A percentile compares a stretch with the other conserved stretches of the same genome.
Evolutionary conservation across 2,797 vertebrate genomes (phyloP).

Genomic region (Tragopan temminckii): DNA sequence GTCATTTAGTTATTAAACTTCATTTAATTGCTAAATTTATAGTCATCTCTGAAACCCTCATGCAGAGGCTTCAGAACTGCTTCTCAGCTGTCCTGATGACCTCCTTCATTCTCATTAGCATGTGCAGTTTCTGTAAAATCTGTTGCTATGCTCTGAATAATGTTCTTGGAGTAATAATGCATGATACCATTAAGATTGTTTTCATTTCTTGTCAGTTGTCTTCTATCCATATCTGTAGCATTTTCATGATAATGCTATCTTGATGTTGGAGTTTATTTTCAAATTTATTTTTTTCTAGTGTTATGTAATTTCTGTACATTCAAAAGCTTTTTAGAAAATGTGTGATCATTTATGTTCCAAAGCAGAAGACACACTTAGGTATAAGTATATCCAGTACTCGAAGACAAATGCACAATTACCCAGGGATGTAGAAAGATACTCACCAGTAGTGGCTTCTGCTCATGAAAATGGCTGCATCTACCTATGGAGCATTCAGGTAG

Average conservation of each 20-base stretch:
- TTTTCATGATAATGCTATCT: background rate
- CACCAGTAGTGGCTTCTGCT: constrained; percentile 72
- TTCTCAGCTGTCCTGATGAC: background rate
- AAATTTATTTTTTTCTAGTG: background rate
- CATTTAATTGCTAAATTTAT: background rate
- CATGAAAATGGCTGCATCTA: constrained; percentile 74
- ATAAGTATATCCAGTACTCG: accelerated
- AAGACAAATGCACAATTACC: background rate
- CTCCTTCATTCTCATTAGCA: background rate
- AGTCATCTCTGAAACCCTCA: background rate
- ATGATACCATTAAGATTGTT: background rate
- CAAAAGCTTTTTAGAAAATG: background rate
- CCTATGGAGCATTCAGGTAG: constrained; percentile 74
- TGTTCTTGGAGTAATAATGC: background rate
- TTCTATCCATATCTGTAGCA: background rate
- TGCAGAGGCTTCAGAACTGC: background rate
- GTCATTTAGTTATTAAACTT: background rate
- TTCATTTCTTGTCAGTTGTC: background rate
- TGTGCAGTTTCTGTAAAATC: background rate
- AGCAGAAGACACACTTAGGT: background rate
- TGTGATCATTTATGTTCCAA: constrained; percentile 7
- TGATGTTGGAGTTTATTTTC: background rate
- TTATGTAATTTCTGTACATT: background rate
- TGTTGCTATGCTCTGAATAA: background rate
- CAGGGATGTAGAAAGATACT: background rate